Percentiles rank a stretch among this genome's conserved stretches.
phyloP scores from a whole-genome alignment of 53 echinoderm and acorn worm genomes.

The Glandiceps talaboti region DNA sequence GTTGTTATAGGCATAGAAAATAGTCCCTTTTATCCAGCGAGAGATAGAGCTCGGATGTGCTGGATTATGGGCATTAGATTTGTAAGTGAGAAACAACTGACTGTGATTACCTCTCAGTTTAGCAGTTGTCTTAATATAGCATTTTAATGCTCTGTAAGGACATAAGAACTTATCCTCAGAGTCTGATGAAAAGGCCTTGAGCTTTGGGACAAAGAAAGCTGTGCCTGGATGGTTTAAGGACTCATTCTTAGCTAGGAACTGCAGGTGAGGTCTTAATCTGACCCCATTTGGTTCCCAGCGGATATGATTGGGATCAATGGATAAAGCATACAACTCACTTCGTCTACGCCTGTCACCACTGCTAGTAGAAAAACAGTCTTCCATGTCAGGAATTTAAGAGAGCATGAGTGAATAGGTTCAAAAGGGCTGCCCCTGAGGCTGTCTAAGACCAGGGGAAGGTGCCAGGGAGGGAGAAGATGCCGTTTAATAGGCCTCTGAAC shows the following conservation, averaged over 20 bases:
- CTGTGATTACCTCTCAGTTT: not conserved
- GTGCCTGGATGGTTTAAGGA: not conserved
- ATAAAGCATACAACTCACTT: not conserved
- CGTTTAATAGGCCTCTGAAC: too few relatives aligned
- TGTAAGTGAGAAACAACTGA: not conserved
- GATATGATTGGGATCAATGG: not conserved
- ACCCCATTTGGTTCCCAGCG: not conserved
- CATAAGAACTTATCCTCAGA: not conserved
- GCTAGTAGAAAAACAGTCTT: not conserved
- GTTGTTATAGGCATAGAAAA: not conserved
- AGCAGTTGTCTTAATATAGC: not conserved
- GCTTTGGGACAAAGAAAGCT: not conserved
- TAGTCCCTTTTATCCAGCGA: not conserved
- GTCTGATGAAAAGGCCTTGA: not conserved
- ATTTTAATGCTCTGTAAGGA: not conserved
- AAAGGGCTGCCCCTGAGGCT: too few relatives aligned
- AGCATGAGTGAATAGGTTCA: too few relatives aligned
- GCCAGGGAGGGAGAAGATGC: too few relatives aligned
- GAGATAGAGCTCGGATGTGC: not conserved
- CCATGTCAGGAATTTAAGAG: too few relatives aligned
- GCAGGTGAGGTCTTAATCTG: not conserved
- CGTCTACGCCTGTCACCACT: not conserved
- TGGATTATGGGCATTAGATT: not conserved
- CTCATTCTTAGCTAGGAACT: not conserved
- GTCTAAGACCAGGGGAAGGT: too few relatives aligned